A percentile compares a stretch with the other conserved stretches of the same genome.
Evolutionary conservation across 2,797 vertebrate species (phyloP).

Genomic region (Aeoliscus strigatus): DNA sequence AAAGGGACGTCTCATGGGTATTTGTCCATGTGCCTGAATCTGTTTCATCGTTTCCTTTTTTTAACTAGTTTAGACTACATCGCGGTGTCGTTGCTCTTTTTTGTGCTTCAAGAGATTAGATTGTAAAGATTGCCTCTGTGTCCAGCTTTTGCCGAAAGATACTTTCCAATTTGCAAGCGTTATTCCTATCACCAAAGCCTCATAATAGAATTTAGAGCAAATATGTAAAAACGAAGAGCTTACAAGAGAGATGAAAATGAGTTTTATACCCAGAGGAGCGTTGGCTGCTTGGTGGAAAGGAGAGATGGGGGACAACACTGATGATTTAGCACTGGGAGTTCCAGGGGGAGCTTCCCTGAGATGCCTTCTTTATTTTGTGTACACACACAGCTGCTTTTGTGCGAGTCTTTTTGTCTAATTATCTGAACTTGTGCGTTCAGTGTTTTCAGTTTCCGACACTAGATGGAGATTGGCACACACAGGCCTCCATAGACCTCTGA

Average conservation of each 20-base stretch:
- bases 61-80: constrained; percentile 33
- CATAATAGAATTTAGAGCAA: constrained; percentile 75
- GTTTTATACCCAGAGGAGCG: constrained; percentile 72
- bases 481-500: no score
- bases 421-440: constrained; percentile 14
- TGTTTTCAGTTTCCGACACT: no score
- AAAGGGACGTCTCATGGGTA: constrained; percentile 10
- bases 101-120: constrained; percentile 59
- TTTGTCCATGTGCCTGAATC: constrained; percentile 5
- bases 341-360: constrained; percentile 48
- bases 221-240: constrained; percentile 70
- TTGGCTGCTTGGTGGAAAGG: constrained; percentile 54
- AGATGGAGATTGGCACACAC: no score
- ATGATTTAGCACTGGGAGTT: constrained; percentile 58
- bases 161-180: constrained; percentile 70
- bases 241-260: constrained; percentile 74
- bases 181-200: constrained; percentile 71
- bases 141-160: constrained; percentile 69
- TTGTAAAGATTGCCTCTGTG: constrained; percentile 71
- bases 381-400: constrained; percentile 6
- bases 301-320: constrained; percentile 53
- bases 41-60: constrained; percentile 11
- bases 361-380: constrained; percentile 25
- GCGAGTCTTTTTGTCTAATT: constrained; percentile 10
- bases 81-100: constrained; percentile 40